Conservation (phyloP, 2,888 invertebrate species). For the Artemia sinica region DNA sequence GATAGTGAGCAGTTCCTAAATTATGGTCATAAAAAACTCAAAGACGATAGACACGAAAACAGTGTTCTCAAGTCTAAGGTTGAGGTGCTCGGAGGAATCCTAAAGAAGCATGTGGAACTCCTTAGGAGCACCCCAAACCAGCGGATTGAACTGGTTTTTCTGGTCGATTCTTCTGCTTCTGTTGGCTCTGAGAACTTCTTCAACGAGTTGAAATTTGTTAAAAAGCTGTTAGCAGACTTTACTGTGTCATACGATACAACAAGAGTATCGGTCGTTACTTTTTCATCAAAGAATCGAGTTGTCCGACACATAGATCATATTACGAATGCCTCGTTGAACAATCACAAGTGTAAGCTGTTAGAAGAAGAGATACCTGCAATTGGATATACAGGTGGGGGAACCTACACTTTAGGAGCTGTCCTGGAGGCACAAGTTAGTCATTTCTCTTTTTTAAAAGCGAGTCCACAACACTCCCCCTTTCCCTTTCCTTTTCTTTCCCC, state of each 20-base stretch:
- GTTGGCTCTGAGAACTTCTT: slow-evolving; percentile 46
- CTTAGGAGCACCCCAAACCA: slow-evolving; percentile 33
- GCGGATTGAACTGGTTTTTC: slow-evolving; percentile 43
- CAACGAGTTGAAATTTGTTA: slow-evolving; percentile 48
- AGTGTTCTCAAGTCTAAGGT: slow-evolving; percentile 37
- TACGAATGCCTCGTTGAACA: slow-evolving; percentile 34
- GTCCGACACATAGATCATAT: slow-evolving; percentile 36
- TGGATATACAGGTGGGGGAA: slow-evolving; percentile 46
- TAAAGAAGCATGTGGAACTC: slow-evolving; percentile 38
- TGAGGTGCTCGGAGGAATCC: slow-evolving; percentile 38
- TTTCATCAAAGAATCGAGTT: slow-evolving; percentile 42
- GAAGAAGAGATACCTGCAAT: slow-evolving; percentile 43
- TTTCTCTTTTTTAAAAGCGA: too few relatives aligned
- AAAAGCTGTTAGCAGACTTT: slow-evolving; percentile 46
- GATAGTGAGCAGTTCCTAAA: slow-evolving; percentile 26
- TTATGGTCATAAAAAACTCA: slow-evolving; percentile 25
- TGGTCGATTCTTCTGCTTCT: slow-evolving; percentile 50
- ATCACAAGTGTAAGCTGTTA: slow-evolving; percentile 46
- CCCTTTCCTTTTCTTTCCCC: neutral
- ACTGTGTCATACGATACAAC: slow-evolving; percentile 45
- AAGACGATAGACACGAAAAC: slow-evolving; percentile 30
- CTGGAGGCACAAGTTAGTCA: slow-evolving; percentile 41
- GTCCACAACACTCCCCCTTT: neutral
- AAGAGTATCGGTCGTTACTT: slow-evolving; percentile 46
- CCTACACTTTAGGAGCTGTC: slow-evolving; percentile 50